Evolutionary conservation across 1,140 invertebrate species (phyloP), one percentile per base, ranked within the genome.

Genomic region (Glomeris maerens): DNA sequence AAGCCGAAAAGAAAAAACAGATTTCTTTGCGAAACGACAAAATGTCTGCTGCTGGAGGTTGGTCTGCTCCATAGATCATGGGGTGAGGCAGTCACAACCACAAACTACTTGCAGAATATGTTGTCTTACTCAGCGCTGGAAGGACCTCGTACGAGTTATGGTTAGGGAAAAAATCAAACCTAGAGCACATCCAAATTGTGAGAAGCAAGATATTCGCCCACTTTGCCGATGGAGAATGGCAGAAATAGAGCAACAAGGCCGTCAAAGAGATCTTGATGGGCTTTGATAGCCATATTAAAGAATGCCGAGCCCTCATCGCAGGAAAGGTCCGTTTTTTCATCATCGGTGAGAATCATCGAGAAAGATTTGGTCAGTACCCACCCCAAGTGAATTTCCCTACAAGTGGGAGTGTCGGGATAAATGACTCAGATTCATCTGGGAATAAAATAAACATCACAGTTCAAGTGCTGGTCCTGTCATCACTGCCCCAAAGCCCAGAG

Each of bases 181-280:
- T 73, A 42, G 62, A 62, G 53, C 61, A 72, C 61, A 59, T 74
- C 47, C 66, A 62, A 58, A 58, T 68, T 38, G 73, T 74, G 64
- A 66, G 69, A 45, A 70, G 65, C 49, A 50, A 53, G 49, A 67
- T 66, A 7, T 65, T 64, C 52, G 60, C 57, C 2, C 59, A 65
- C 23, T 58, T 71, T 26, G 63, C 68, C 5, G 62, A 65, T 20
- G 45, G 60, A 47, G 60, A 63, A 26, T 45, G 66, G 36, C 4
- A 22, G 4, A 48, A 48, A 38, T 25, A 36, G 4, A 36, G 39
- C 21, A 25, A 45, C 7, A 42, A 42, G 17, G 31, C 31, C 10
- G 31, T 36, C 31, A 36, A 36, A 17, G 31, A 17, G 31, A 17
- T 17, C 10, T 17, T 36, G 31, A 36, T 36, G 10, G 31, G 31